These are phyloP conservation scores for Coregonus suidteri DNA, from an alignment of 2,797 vertebrate genomes.

Conservation along the genomic window DNA sequence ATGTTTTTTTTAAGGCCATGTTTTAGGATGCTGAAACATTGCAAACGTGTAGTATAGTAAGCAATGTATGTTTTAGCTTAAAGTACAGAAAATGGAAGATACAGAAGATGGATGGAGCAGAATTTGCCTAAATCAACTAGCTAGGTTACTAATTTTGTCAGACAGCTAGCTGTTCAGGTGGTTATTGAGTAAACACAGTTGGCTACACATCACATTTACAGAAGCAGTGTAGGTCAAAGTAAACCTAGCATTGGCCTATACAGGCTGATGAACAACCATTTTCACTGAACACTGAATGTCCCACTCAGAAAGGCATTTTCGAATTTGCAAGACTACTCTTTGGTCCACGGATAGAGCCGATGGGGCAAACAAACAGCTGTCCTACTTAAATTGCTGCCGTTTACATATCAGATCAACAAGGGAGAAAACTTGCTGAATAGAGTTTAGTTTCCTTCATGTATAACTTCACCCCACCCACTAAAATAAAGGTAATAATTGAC, in stretches of 20 bases:
- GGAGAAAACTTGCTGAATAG: constrained; percentile 1
- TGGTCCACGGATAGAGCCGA: background rate
- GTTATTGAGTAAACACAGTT: constrained; percentile 2
- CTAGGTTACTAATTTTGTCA: constrained; percentile 18
- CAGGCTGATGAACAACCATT: background rate
- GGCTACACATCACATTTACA: constrained; percentile 25
- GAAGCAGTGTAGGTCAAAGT: background rate
- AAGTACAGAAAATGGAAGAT: constrained; percentile 36
- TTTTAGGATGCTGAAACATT: constrained; percentile 33
- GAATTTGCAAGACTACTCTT: background rate
- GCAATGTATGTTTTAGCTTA: constrained; percentile 25
- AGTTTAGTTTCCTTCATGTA: background rate
- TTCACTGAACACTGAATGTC: background rate
- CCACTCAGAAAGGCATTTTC: background rate
- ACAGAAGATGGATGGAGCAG: constrained; percentile 11
- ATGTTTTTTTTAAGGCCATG: constrained; percentile 40
- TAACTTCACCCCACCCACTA: background rate
- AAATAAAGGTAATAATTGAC: background rate
- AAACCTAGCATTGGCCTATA: background rate
- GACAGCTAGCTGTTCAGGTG: constrained; percentile 37
- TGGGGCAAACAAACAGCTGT: background rate
- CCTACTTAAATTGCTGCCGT: background rate
- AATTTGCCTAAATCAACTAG: constrained; percentile 23
- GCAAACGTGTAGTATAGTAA: constrained; percentile 27
- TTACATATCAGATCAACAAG: background rate